Conservation (phyloP, 2,888 invertebrate species). For the Geophilus truncorum region DNA sequence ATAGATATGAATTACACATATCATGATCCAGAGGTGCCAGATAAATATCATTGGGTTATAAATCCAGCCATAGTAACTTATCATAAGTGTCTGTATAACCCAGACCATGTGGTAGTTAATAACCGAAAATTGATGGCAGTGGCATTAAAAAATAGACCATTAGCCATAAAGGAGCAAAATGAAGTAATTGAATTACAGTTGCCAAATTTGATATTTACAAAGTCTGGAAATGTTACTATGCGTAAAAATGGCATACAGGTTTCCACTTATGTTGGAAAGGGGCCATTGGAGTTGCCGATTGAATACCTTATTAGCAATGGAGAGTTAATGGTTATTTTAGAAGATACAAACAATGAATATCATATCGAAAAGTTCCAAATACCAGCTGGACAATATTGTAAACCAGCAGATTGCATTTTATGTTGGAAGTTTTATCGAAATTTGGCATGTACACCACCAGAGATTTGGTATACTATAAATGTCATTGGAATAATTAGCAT, state of each 20-base stretch:
- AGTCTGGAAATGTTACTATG: background rate
- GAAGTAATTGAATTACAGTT: background rate
- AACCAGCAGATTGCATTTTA: background rate
- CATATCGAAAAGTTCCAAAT: background rate
- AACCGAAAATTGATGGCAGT: background rate
- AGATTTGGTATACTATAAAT: background rate
- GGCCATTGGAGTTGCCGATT: too few species aligned
- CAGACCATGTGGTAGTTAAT: background rate
- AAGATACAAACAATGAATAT: background rate
- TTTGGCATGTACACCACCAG: background rate
- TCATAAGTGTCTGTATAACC: background rate
- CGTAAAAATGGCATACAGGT: background rate
- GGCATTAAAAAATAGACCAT: background rate
- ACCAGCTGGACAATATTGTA: background rate
- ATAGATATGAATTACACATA: background rate
- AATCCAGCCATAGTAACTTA: background rate
- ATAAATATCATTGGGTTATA: background rate
- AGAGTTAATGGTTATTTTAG: background rate
- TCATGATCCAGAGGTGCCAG: background rate
- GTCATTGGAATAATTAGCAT: background rate
- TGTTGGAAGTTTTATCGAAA: background rate
- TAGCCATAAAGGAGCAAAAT: background rate
- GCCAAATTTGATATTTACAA: background rate
- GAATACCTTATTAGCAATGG: background rate
- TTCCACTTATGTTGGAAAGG: too few species aligned